A percentile compares a stretch with the other conserved stretches of the same genome.
phyloP scores from a whole-genome alignment of 2,888 invertebrate genomes.

The Dioctria rufipes region DNA sequence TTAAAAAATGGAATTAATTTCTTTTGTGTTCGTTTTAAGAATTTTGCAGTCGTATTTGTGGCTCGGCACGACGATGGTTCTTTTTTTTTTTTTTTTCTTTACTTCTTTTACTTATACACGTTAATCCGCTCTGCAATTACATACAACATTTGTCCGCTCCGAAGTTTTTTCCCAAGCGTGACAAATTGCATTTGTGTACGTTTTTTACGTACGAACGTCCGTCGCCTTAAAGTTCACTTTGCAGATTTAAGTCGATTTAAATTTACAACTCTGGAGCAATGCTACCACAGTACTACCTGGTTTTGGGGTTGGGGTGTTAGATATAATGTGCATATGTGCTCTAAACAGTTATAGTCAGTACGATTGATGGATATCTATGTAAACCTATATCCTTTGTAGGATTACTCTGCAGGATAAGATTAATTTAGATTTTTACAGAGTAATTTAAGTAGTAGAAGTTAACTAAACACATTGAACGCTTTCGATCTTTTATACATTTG shows the following conservation, averaged over 20 bases:
- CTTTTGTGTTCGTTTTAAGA: slow-evolving; percentile 68
- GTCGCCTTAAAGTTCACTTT: slow-evolving; percentile 15
- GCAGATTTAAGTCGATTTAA: slow-evolving; percentile 32
- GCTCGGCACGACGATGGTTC: slow-evolving; percentile 27
- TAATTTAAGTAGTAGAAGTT: too few species aligned
- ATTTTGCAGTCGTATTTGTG: slow-evolving; percentile 59
- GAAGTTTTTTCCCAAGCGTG: slow-evolving; percentile 23
- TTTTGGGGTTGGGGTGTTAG: too few species aligned
- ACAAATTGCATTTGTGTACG: slow-evolving; percentile 45
- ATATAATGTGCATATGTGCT: too few species aligned
- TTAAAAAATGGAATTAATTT: slow-evolving; percentile 70
- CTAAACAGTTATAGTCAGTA: too few species aligned
- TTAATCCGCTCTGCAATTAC: slow-evolving; percentile 42
- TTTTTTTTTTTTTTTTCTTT: slow-evolving; percentile 14
- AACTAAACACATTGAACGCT: too few species aligned
- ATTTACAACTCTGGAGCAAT: neutral
- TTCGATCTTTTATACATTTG: too few species aligned
- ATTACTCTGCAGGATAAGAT: too few species aligned
- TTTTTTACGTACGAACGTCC: neutral
- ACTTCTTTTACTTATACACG: slow-evolving; percentile 28
- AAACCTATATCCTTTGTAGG: too few species aligned
- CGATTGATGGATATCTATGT: too few species aligned
- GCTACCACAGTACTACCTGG: too few species aligned
- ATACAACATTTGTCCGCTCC: slow-evolving; percentile 29
- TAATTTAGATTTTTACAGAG: too few species aligned